A percentile compares a stretch with the other conserved stretches of the same genome.
Conservation (phyloP, 2,797 vertebrate genomes). For the Cossypha dichroa region DNA sequence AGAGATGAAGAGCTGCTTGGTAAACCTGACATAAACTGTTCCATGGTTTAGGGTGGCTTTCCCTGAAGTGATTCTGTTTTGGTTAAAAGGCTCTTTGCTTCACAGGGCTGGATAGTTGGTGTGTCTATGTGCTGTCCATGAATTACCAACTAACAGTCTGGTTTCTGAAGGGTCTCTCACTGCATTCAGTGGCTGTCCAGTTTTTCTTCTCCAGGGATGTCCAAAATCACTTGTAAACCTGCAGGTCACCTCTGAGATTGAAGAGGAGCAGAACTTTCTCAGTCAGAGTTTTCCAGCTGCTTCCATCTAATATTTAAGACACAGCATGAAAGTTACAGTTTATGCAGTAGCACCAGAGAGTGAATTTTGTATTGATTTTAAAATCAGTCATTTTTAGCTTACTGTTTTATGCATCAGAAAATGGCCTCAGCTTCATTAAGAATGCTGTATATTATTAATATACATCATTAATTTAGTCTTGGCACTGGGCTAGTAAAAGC, state of each 20-base stretch:
- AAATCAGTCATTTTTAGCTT: slow-evolving; percentile 7
- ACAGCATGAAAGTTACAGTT: slow-evolving; percentile 1
- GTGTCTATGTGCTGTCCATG: accelerated
- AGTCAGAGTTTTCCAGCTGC: background rate
- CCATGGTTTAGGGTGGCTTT: background rate
- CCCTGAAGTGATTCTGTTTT: background rate
- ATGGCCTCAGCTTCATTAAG: background rate
- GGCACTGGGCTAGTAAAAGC: slow-evolving; percentile 10
- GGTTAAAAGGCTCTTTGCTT: background rate
- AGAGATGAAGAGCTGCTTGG: background rate
- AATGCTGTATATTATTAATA: background rate
- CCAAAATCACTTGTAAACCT: background rate
- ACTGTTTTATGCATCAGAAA: slow-evolving; percentile 51
- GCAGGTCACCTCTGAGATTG: background rate
- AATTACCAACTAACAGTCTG: background rate
- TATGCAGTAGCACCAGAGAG: background rate
- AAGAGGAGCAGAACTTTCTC: background rate
- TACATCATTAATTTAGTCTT: slow-evolving; percentile 39
- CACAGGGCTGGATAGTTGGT: background rate
- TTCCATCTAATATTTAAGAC: slow-evolving; percentile 31
- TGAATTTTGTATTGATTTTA: slow-evolving; percentile 41
- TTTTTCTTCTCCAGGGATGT: background rate
- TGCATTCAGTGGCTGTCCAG: background rate
- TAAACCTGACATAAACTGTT: background rate
- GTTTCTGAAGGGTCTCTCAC: background rate